These are phyloP conservation scores for Bombus confusus DNA, from an alignment of 1,140 invertebrate species.

Conservation along the genomic window DNA sequence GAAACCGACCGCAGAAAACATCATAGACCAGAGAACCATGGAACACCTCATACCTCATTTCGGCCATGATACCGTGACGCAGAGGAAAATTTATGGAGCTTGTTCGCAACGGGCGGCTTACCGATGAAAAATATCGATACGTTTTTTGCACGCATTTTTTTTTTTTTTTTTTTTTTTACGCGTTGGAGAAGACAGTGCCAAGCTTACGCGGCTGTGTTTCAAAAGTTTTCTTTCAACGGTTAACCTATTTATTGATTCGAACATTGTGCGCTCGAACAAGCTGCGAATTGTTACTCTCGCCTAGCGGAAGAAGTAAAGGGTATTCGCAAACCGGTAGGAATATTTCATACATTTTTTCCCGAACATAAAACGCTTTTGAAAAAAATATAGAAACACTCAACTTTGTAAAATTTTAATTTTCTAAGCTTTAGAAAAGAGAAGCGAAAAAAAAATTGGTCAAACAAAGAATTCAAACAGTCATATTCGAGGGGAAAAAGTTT, in stretches of 20 bases:
- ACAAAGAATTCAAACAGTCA: too few species aligned
- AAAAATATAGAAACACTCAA: neutral
- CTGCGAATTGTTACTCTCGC: neutral
- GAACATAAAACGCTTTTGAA: neutral
- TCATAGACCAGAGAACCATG: neutral
- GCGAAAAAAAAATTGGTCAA: neutral
- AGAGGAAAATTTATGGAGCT: constrained; percentile 33
- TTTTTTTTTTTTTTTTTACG: neutral
- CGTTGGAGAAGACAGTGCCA: neutral
- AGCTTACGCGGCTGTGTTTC: neutral
- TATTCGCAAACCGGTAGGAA: neutral
- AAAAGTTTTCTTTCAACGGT: neutral
- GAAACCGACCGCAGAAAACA: neutral
- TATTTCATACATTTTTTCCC: neutral
- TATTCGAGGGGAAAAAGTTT: neutral
- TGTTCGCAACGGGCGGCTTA: neutral
- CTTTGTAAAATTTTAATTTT: neutral
- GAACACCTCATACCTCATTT: neutral
- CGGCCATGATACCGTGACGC: neutral
- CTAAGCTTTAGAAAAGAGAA: neutral
- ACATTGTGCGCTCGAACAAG: neutral
- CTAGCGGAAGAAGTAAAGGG: neutral
- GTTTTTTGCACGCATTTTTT: neutral
- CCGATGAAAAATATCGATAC: constrained; percentile 21
- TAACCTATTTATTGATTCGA: neutral